Base-by-base conservation (phyloP, 2,797 vertebrate genomes). In the Hippocampus kuda region DNA sequence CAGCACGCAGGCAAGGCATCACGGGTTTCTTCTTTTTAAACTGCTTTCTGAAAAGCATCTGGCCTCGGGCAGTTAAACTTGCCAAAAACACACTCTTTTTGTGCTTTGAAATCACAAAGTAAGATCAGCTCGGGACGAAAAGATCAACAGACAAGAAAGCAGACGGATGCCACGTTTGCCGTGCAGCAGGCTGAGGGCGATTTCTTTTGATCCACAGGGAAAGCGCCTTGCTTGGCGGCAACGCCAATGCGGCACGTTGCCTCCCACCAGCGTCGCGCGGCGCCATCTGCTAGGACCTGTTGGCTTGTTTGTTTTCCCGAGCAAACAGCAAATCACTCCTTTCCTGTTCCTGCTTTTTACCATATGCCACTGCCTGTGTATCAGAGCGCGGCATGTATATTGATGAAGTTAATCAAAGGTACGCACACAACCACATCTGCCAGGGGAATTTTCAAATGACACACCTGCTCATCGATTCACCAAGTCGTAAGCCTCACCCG, bases 201-300 rank as follows among this genome's bases (percentile, higher is more conserved):
- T 87, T 89, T 77, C 83, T 87, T 87, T 84, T 86, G 85, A 86
- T 86, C 87, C 87, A 83, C 85, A 84, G 81, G 34, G 86, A 86
- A 86, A 88, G 81, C 87, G 81, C 80, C 78, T 64, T 82, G 85
- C 79, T 85, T 81, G 81, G 84, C 83, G 80, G 80, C 80, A 22
- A 84, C 70, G 57, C 74, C 82, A 76, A 77, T 75, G 83, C 85
- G 78, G 85, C 83, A 78, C 84, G 65, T 73, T 82, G 85, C 88
- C 83, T 92, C 93, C 93, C 92, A 93, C 92, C 91, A 93, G 93
- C 92, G 89, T 88, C 87, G 76, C 76, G 77, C 89, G 83, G 90
- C 90, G 85, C 95, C 95, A 98, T 98, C 95, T 98, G 96, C 92
- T 92, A 93, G 90, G 94, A 96, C 95, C 94, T 96, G 94, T 96